A percentile compares a stretch with the other conserved stretches of the same genome.
phyloP scores from a whole-genome alignment of 2,888 invertebrate species.

The Aleiodes testaceus region DNA sequence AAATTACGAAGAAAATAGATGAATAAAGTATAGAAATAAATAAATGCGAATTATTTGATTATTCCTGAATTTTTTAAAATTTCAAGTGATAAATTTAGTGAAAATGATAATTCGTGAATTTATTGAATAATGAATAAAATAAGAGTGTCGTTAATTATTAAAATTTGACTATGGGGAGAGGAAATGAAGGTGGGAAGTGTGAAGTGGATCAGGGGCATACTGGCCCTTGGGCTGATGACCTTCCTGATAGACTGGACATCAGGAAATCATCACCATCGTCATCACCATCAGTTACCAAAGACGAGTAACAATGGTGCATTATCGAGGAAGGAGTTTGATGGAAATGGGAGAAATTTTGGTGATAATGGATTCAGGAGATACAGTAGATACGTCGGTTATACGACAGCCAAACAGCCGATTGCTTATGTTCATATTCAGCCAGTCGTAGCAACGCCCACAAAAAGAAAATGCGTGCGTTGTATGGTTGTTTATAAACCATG shows the following conservation, averaged over 20 bases:
- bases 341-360: not conserved
- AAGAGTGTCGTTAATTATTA: conserved; percentile 17
- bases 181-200: conserved; percentile 64
- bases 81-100: not conserved
- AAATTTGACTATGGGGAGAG: conserved; percentile 67
- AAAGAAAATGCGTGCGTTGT: conserved; percentile 65
- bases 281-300: conserved; percentile 14
- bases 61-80: too few relatives aligned
- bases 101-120: conserved; percentile 12
- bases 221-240: conserved; percentile 60
- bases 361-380: conserved; percentile 49
- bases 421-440: conserved; percentile 68
- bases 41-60: conserved; percentile 15
- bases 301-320: not conserved
- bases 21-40: not conserved
- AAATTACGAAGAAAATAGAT: not conserved
- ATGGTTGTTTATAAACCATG: conserved; percentile 68
- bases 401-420: conserved; percentile 59
- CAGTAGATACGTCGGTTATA: conserved; percentile 46
- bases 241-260: conserved; percentile 52
- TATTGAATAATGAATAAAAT: not conserved
- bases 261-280: conserved; percentile 29
- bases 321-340: not conserved
- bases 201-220: conserved; percentile 62
- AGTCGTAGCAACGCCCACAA: conserved; percentile 53